Percentiles rank a stretch among this genome's conserved stretches.
These are phyloP conservation scores for Halictus quadricinctus DNA, from an alignment of 2,888 invertebrate species.

Conservation along the genomic window DNA sequence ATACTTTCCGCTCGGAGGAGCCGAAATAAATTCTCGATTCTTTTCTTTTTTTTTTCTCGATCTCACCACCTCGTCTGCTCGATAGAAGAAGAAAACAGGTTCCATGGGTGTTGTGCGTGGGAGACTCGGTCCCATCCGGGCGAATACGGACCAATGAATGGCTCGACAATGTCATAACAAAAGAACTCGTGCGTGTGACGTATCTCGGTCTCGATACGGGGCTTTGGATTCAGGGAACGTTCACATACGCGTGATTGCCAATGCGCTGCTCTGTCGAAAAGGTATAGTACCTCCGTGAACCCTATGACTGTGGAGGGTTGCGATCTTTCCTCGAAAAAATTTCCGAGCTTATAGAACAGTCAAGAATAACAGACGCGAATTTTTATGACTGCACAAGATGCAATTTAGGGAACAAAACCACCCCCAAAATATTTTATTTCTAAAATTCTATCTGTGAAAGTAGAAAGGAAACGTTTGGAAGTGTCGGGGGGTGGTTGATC, in stretches of 20 bases:
- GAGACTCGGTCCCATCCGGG: slow-evolving; percentile 71
- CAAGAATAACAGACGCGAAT: background rate
- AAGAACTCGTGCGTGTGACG: slow-evolving; percentile 67
- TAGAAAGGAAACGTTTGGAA: slow-evolving; percentile 46
- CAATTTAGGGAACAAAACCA: too few species aligned
- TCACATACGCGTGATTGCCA: slow-evolving; percentile 24
- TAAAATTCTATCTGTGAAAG: background rate
- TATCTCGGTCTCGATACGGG: slow-evolving; percentile 56
- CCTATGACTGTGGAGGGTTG: background rate
- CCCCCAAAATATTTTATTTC: background rate
- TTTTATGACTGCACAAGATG: background rate
- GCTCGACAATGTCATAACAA: slow-evolving; percentile 70
- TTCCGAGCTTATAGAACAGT: background rate
- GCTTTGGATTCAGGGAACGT: background rate
- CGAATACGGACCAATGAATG: slow-evolving; percentile 63
- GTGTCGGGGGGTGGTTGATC: slow-evolving; percentile 74
- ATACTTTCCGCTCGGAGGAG: slow-evolving; percentile 71
- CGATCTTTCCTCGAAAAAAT: background rate
- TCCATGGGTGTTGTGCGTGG: slow-evolving; percentile 77
- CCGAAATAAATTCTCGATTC: slow-evolving; percentile 70
- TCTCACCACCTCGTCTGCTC: slow-evolving; percentile 73
- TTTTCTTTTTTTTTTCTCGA: slow-evolving; percentile 63
- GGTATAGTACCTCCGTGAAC: background rate
- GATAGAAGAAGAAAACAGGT: slow-evolving; percentile 72
- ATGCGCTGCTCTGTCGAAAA: background rate